Evolutionary conservation across 1,140 invertebrate genomes (phyloP).

Genomic region (Adelges cooleyi): DNA sequence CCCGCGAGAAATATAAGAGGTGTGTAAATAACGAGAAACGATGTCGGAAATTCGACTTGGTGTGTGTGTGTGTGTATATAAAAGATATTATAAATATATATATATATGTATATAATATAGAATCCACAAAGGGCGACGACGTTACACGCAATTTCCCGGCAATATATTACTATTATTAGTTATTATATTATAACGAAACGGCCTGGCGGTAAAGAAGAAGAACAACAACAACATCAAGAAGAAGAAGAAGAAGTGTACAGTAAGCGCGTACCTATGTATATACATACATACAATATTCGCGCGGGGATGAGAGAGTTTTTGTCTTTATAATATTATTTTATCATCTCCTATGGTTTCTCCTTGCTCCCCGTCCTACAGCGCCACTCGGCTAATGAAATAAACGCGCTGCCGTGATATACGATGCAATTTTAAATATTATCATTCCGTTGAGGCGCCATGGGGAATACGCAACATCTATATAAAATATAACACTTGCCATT

Average conservation of each 20-base stretch:
- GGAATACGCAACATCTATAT: slow-evolving; percentile 1
- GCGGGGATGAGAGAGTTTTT: neutral
- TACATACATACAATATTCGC: neutral
- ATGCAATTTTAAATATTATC: slow-evolving; percentile 28
- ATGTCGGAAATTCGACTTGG: slow-evolving; percentile 7
- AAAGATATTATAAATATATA: no score
- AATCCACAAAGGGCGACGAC: neutral
- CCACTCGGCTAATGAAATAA: slow-evolving; percentile 26
- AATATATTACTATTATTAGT: slow-evolving; percentile 28
- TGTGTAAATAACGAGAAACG: neutral
- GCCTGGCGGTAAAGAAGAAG: no score
- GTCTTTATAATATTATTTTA: slow-evolving; percentile 29
- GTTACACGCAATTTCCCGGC: neutral
- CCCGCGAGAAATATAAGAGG: neutral
- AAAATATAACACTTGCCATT: neutral
- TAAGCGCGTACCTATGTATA: no score
- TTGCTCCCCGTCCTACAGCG: neutral
- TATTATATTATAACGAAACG: slow-evolving; percentile 10
- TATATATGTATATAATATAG: no score
- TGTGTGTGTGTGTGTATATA: no score
- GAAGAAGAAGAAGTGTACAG: neutral
- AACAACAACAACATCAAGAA: no score
- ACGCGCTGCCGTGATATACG: slow-evolving; percentile 17
- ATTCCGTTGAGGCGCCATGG: slow-evolving; percentile 13
- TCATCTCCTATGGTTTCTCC: slow-evolving; percentile 19